These are phyloP conservation scores for Hymenopus coronatus DNA, from an alignment of 2,888 invertebrate genomes.

Conservation along the genomic window DNA sequence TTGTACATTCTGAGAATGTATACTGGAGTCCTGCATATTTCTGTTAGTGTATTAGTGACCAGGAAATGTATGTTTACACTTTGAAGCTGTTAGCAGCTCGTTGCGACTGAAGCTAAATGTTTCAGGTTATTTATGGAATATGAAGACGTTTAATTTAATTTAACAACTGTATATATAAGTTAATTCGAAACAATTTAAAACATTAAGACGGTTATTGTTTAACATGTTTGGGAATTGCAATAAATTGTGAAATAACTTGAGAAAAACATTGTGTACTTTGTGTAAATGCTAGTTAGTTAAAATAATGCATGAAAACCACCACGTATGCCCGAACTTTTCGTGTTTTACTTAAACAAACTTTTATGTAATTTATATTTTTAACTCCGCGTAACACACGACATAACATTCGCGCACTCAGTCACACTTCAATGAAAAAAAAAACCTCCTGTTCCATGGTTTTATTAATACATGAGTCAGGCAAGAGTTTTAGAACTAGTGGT, in stretches of 20 bases:
- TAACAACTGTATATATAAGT: not conserved
- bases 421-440: not conserved
- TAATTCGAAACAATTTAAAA: not conserved
- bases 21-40: not conserved
- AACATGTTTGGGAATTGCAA: not conserved
- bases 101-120: not conserved
- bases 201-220: not conserved
- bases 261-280: not conserved
- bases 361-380: not conserved
- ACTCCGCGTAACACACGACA: not conserved
- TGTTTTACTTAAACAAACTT: not conserved
- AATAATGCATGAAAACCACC: slow-evolving; percentile 21
- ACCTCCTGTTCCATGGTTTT: not conserved
- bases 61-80: not conserved
- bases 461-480: not conserved
- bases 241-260: not conserved
- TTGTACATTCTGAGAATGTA: not conserved
- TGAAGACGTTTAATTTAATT: not conserved
- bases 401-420: not conserved
- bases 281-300: not conserved
- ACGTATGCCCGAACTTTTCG: slow-evolving; percentile 29
- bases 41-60: not conserved
- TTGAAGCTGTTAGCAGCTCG: not conserved
- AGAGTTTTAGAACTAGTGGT: slow-evolving; percentile 13
- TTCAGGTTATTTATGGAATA: not conserved